Evolutionary conservation across 2,113 vertebrate species (phyloP).

Genomic region (Oryzias melastigma): DNA sequence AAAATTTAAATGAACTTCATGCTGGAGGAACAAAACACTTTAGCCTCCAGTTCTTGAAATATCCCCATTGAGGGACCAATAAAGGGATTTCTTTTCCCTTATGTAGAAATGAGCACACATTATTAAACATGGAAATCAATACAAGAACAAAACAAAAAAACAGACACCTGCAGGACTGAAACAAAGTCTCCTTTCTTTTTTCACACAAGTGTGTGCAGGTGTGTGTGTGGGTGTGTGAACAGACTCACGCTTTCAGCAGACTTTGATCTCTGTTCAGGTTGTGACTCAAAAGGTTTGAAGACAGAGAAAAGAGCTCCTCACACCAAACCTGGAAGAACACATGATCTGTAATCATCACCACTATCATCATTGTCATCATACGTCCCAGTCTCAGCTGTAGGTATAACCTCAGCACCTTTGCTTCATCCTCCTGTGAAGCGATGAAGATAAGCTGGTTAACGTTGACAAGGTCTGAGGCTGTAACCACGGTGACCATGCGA

Average conservation of each 20-base stretch:
- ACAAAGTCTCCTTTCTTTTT: no score
- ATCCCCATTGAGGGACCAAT: no score
- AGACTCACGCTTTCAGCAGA: slow-evolving; percentile 97
- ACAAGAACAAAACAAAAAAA: no score
- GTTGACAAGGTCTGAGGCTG: slow-evolving; percentile 92
- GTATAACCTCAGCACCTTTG: slow-evolving; percentile 81
- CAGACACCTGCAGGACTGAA: no score
- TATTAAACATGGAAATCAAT: no score
- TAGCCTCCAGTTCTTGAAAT: no score
- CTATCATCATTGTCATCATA: background rate
- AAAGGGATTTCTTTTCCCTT: no score
- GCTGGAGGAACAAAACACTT: no score
- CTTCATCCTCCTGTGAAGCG: slow-evolving; percentile 94
- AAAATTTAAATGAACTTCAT: no score
- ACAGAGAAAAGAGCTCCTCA: slow-evolving; percentile 93
- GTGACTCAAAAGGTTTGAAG: slow-evolving; percentile 93
- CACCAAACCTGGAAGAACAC: slow-evolving; percentile 86
- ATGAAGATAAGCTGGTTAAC: slow-evolving; percentile 95
- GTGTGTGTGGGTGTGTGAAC: slow-evolving; percentile 13
- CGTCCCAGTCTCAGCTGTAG: background rate
- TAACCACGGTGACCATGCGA: slow-evolving; percentile 94
- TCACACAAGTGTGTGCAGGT: background rate
- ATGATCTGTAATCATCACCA: background rate
- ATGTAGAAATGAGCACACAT: no score
- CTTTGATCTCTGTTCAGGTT: slow-evolving; percentile 94